Conservation (phyloP, 1,140 invertebrate species). For the Drosophila biarmipes region DNA sequence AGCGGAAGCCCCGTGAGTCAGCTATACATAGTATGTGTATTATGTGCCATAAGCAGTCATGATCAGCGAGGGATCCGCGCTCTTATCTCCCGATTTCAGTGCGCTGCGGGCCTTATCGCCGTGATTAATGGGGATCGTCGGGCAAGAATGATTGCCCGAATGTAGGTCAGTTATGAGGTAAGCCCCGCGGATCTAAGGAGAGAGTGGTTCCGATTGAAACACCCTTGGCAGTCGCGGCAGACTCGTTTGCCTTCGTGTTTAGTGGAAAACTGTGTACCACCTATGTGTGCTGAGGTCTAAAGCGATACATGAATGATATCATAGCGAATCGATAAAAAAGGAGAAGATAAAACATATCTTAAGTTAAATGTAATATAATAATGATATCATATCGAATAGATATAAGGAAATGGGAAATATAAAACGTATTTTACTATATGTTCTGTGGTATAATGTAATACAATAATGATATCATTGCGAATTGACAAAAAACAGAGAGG, state of each 20-base stretch:
- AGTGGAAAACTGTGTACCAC: neutral
- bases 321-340: too few relatives aligned
- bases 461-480: too few relatives aligned
- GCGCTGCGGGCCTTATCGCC: slow-evolving; percentile 3
- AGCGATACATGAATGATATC: too few relatives aligned
- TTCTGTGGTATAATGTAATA: too few relatives aligned
- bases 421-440: too few relatives aligned
- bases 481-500: too few relatives aligned
- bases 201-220: slow-evolving; percentile 15
- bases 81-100: slow-evolving; percentile 3
- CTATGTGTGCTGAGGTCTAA: neutral
- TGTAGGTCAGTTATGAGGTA: slow-evolving; percentile 24
- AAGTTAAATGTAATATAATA: too few relatives aligned
- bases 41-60: neutral
- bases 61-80: slow-evolving; percentile 7
- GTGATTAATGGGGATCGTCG: slow-evolving; percentile 23
- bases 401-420: too few relatives aligned
- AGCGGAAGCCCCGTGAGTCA: slow-evolving; percentile 23
- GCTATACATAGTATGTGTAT: neutral
- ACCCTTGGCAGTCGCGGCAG: slow-evolving; percentile 8
- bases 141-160: slow-evolving; percentile 10
- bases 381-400: too few relatives aligned
- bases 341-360: too few relatives aligned
- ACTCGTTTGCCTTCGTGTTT: neutral
- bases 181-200: slow-evolving; percentile 7